These are phyloP conservation scores for Physeter macrocephalus DNA, from an alignment of 2,113 vertebrate genomes.

Conservation along the genomic window DNA sequence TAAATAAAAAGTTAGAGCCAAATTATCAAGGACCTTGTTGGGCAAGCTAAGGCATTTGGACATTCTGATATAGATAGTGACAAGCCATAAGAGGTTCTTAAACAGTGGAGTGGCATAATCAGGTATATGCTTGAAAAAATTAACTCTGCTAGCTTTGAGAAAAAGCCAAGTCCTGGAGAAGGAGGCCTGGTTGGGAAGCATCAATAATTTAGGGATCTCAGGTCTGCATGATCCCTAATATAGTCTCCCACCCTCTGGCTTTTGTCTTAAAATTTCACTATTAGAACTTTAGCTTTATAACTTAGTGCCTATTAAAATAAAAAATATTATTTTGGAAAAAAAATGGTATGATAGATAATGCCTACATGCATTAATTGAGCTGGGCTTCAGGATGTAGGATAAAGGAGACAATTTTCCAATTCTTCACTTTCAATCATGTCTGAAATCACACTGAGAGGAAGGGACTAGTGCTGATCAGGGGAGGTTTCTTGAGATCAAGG, in stretches of 20 bases:
- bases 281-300: not conserved
- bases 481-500: not conserved
- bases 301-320: conserved; percentile 23
- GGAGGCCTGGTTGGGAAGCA: not conserved
- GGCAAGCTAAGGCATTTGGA: not conserved
- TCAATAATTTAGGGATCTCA: not conserved
- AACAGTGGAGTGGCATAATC: not conserved
- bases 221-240: not conserved
- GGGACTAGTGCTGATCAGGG: not conserved
- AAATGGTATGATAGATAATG: not conserved
- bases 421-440: not conserved
- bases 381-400: not conserved
- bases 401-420: not conserved
- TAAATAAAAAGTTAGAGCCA: not conserved
- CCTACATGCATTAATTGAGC: not conserved
- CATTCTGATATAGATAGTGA: not conserved
- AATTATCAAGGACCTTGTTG: not conserved
- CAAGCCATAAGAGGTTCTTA: not conserved
- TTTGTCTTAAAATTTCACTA: not conserved
- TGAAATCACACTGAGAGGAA: not conserved
- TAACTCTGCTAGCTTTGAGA: not conserved
- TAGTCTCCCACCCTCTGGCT: not conserved
- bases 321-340: not conserved
- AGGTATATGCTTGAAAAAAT: not conserved
- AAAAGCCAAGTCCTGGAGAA: not conserved